Percentiles rank a stretch among this genome's conserved stretches.
Evolutionary conservation across 2,113 vertebrate species (phyloP).

Genomic region (Tursiops truncatus): DNA sequence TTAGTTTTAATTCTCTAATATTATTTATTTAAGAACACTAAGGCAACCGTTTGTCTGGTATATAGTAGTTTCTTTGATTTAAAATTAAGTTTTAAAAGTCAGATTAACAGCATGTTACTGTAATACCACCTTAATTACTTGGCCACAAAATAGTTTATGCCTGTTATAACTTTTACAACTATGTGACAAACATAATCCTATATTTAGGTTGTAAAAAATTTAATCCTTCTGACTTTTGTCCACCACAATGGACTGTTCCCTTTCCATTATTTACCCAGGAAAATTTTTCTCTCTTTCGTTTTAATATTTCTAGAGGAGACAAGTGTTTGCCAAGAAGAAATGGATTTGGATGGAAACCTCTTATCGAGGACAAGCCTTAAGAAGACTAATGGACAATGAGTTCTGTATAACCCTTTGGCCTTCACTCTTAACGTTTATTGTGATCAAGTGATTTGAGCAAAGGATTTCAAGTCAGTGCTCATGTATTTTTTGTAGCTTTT

Average conservation of each 20-base stretch:
- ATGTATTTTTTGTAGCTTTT: not conserved
- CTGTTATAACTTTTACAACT: not conserved
- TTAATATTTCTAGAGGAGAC: constrained; percentile 41
- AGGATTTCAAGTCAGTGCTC: not conserved
- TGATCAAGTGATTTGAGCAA: constrained; percentile 42
- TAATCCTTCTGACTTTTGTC: constrained; percentile 29
- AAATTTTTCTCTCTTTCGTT: not conserved
- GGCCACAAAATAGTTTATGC: not conserved
- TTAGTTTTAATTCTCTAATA: constrained; percentile 24
- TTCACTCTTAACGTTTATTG: not conserved
- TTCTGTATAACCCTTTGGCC: not conserved
- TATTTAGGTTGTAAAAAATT: not conserved
- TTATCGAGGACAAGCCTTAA: constrained; percentile 46
- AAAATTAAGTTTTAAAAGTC: constrained; percentile 16
- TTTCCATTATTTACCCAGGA: constrained; percentile 40
- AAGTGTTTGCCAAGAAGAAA: constrained; percentile 60
- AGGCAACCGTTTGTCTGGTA: not conserved
- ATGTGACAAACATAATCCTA: not conserved
- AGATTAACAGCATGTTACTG: constrained; percentile 5
- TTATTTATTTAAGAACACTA: not conserved
- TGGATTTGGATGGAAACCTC: constrained; percentile 68
- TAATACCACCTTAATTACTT: constrained; percentile 11
- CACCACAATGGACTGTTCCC: not conserved
- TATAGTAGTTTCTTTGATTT: not conserved
- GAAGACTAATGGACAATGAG: constrained; percentile 26